Conservation (phyloP, 1,140 invertebrate species). For the Penaeus chinensis region DNA sequence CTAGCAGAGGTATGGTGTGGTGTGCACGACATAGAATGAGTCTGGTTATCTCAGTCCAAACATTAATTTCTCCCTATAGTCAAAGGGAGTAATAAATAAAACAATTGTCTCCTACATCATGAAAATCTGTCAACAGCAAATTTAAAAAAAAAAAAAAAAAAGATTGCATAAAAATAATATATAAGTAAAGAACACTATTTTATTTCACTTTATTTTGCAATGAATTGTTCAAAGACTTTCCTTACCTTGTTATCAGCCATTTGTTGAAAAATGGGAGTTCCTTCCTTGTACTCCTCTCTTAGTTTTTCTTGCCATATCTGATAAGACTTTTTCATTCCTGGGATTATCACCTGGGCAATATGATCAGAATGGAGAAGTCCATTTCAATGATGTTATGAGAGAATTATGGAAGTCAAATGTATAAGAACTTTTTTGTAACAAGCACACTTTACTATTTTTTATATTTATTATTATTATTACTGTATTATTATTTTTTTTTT, state of each 20-base stretch:
- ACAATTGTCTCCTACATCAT: not conserved
- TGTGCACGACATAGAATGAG: conserved; percentile 76
- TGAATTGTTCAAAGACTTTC: not conserved
- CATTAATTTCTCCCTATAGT: conserved; percentile 72
- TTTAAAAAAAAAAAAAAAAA: not conserved
- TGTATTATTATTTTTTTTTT: not conserved
- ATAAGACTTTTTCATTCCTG: conserved; percentile 48
- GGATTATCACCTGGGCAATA: conserved; percentile 47
- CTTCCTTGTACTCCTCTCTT: conserved; percentile 36
- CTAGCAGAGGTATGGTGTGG: conserved; percentile 87
- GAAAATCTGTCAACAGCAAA: not conserved
- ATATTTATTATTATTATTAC: not conserved
- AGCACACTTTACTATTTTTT: conserved; percentile 36
- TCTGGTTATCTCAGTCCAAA: conserved; percentile 79
- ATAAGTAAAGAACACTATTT: no score
- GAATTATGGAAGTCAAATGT: not conserved
- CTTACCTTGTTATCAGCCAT: conserved; percentile 52
- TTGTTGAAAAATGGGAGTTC: conserved; percentile 37
- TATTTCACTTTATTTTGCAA: no score
- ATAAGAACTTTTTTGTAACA: conserved; percentile 32
- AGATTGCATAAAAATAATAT: no score
- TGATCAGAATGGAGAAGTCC: not conserved
- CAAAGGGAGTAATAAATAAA: not conserved
- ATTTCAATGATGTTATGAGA: not conserved
- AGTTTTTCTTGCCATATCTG: conserved; percentile 56